Conservation (phyloP, 2,797 vertebrate genomes). For the Karalla daura region DNA sequence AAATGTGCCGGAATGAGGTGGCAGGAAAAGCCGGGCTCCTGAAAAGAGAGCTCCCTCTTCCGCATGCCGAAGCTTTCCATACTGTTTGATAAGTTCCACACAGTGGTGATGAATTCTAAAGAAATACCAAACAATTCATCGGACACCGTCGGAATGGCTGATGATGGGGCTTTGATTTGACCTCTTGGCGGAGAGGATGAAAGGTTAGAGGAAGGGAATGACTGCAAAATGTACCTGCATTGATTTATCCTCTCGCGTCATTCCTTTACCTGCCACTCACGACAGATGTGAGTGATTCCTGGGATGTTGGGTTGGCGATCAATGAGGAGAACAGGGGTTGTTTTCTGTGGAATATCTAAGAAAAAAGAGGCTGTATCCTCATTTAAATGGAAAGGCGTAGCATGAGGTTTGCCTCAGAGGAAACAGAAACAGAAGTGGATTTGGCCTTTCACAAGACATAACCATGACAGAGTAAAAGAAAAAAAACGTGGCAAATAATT, state of each 20-base stretch:
- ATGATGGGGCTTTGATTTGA: slow-evolving; percentile 68
- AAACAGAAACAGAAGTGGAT: no score
- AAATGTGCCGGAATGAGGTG: no score
- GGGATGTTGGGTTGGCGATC: slow-evolving; percentile 56
- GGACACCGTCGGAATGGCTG: slow-evolving; percentile 34
- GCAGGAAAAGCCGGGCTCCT: not conserved
- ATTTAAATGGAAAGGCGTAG: slow-evolving; percentile 21
- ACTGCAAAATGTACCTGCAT: slow-evolving; percentile 75
- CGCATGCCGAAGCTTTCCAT: not conserved
- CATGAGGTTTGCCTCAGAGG: not conserved
- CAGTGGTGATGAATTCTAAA: not conserved
- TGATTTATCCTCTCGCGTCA: slow-evolving; percentile 70
- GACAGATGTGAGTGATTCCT: slow-evolving; percentile 69
- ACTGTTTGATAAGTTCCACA: slow-evolving; percentile 17
- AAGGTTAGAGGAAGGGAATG: slow-evolving; percentile 73
- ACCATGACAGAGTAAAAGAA: no score
- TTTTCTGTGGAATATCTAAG: not conserved
- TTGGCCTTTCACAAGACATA: no score
- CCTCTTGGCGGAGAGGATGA: slow-evolving; percentile 64
- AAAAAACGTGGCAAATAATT: no score
- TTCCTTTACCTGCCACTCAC: slow-evolving; percentile 72
- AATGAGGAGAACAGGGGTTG: slow-evolving; percentile 33
- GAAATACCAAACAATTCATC: slow-evolving; percentile 38
- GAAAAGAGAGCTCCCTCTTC: not conserved
- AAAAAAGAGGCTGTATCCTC: not conserved